phyloP scores from a whole-genome alignment of 2,113 vertebrate genomes.

The Calidris pygmaea region DNA sequence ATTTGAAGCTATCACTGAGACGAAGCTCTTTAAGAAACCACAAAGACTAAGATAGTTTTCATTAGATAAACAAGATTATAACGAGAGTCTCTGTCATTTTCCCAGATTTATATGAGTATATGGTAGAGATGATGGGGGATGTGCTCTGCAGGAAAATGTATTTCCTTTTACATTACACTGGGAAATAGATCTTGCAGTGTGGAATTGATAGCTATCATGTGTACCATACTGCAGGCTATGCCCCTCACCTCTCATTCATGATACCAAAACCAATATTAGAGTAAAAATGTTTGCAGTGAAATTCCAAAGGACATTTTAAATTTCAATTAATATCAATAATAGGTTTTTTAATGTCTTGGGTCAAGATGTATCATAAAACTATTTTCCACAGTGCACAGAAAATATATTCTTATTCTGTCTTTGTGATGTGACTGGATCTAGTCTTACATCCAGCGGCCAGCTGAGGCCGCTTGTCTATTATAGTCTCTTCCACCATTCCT shows the following conservation, averaged over 20 bases:
- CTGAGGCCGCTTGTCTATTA: slow-evolving; percentile 74
- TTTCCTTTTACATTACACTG: not conserved
- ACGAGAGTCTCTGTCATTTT: not conserved
- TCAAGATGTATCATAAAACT: slow-evolving; percentile 77
- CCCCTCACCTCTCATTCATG: slow-evolving; percentile 21
- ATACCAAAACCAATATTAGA: slow-evolving; percentile 58
- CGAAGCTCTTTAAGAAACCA: not conserved
- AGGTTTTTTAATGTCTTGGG: slow-evolving; percentile 70
- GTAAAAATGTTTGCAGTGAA: slow-evolving; percentile 69
- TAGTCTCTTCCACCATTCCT: slow-evolving; percentile 59
- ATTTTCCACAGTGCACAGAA: slow-evolving; percentile 64
- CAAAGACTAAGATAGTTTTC: not conserved
- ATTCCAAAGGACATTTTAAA: slow-evolving; percentile 66
- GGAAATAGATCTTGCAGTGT: not conserved
- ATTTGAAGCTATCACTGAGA: not conserved
- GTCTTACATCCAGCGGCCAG: slow-evolving; percentile 67
- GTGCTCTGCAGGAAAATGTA: not conserved
- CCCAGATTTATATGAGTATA: not conserved
- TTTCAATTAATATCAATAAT: slow-evolving; percentile 75
- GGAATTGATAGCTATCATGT: slow-evolving; percentile 45
- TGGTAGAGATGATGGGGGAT: not conserved
- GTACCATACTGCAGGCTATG: not conserved
- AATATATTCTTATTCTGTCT: slow-evolving; percentile 39
- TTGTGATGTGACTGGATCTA: slow-evolving; percentile 55
- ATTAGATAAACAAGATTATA: not conserved